Evolutionary conservation across 1,140 invertebrate species (phyloP).

Genomic region (Papilio aristodemus): DNA sequence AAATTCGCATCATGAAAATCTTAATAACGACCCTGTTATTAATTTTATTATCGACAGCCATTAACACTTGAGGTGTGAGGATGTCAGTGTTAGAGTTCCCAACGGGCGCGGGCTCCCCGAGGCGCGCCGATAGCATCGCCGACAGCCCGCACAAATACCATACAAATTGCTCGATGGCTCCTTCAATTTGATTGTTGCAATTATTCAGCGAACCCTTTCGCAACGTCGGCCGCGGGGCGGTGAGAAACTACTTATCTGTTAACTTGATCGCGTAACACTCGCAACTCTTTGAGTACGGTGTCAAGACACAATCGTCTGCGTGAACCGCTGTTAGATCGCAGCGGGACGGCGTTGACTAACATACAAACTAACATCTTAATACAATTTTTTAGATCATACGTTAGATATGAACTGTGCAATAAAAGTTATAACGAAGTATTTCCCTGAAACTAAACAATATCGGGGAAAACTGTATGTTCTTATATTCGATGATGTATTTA

Average conservation of each 20-base stretch:
- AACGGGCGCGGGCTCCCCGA: slow-evolving; percentile 60
- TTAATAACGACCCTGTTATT: slow-evolving; percentile 8
- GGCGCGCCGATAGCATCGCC: slow-evolving; percentile 72
- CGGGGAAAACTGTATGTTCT: too few relatives aligned
- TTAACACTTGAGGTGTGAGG: slow-evolving; percentile 70
- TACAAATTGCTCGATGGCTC: slow-evolving; percentile 78
- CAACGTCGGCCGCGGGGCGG: slow-evolving; percentile 67
- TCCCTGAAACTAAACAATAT: neutral
- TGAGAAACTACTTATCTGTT: slow-evolving; percentile 76
- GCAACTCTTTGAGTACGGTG: slow-evolving; percentile 71
- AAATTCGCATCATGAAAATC: neutral
- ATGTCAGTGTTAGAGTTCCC: slow-evolving; percentile 66
- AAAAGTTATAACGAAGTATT: neutral
- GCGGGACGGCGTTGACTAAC: slow-evolving; percentile 53
- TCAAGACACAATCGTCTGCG: slow-evolving; percentile 57
- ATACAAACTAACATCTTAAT: slow-evolving; percentile 8
- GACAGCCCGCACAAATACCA: slow-evolving; percentile 78
- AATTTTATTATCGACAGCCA: slow-evolving; percentile 32
- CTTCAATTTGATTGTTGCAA: slow-evolving; percentile 78
- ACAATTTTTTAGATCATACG: neutral
- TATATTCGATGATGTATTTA: too few relatives aligned
- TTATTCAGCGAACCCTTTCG: slow-evolving; percentile 76
- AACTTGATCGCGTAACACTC: slow-evolving; percentile 55
- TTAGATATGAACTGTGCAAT: neutral
- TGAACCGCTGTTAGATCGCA: slow-evolving; percentile 53